Evolutionary conservation across 2,888 invertebrate genomes (phyloP).

Genomic region (Rambutsinella grinnellia): DNA sequence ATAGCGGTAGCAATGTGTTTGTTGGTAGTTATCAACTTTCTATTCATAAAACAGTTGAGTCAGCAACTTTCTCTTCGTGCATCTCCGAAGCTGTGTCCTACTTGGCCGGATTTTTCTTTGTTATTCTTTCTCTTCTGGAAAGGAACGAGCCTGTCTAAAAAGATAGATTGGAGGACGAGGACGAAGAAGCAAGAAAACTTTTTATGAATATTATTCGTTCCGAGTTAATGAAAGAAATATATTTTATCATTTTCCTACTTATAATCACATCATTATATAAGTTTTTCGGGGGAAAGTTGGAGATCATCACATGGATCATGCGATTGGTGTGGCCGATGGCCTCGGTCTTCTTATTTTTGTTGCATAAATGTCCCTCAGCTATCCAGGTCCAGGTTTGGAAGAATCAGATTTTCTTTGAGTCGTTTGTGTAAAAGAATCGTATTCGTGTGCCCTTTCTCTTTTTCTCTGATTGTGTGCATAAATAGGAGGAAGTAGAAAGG

Average conservation of each 20-base stretch:
- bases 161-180: background rate
- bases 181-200: background rate
- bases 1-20: background rate
- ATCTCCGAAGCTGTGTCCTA: too few relatives aligned
- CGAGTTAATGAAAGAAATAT: background rate
- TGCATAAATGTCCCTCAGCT: too few relatives aligned
- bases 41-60: constrained; percentile 13
- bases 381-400: too few relatives aligned
- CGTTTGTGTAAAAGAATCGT: background rate
- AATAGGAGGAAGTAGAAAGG: background rate
- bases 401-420: too few relatives aligned
- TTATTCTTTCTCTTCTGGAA: background rate
- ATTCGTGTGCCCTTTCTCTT: background rate
- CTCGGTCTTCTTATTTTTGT: background rate
- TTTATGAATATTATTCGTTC: background rate
- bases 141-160: background rate
- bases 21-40: constrained; percentile 5
- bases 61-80: background rate
- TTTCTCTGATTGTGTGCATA: background rate
- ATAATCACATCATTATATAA: background rate
- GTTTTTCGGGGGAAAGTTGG: background rate
- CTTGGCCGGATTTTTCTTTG: too few relatives aligned
- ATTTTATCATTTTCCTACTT: background rate
- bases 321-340: background rate
- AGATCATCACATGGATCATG: background rate